Evolutionary conservation across 2,888 invertebrate genomes (phyloP).

Genomic region (Conomelus anceps): DNA sequence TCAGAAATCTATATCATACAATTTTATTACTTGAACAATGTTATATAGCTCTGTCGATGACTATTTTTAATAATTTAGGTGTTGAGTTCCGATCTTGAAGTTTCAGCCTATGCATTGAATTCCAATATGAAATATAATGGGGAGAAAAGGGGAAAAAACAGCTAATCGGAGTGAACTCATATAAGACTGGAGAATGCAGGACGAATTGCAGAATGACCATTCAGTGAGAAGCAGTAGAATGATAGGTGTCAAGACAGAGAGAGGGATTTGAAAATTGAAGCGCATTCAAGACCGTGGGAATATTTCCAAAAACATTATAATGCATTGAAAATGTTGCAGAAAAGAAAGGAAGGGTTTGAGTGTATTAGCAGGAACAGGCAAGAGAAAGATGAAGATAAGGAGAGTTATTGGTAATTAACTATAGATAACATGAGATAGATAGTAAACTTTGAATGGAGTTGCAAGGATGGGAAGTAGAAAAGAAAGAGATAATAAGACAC

Average conservation of each 20-base stretch:
- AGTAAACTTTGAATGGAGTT: neutral
- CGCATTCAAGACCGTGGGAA: neutral
- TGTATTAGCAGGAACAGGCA: neutral
- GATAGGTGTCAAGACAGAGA: too few relatives aligned
- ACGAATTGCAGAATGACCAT: too few relatives aligned
- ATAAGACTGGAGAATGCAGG: too few relatives aligned
- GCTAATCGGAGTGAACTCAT: too few relatives aligned
- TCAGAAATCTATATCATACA: too few relatives aligned
- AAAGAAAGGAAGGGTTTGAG: neutral
- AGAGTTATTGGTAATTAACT: neutral
- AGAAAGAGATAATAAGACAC: neutral
- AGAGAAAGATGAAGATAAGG: neutral
- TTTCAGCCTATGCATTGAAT: too few relatives aligned
- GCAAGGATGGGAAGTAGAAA: neutral
- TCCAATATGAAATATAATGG: too few relatives aligned
- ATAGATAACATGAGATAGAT: neutral
- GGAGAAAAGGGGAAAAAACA: too few relatives aligned
- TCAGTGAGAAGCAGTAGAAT: neutral
- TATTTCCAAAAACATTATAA: neutral
- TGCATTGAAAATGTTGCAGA: neutral
- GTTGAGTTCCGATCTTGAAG: too few relatives aligned
- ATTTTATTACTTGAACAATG: too few relatives aligned
- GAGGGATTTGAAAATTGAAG: neutral
- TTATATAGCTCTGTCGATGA: too few relatives aligned
- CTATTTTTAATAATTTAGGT: too few relatives aligned